Base-by-base conservation (phyloP, 2,888 invertebrate species). In the Ceraclea dissimilis region DNA sequence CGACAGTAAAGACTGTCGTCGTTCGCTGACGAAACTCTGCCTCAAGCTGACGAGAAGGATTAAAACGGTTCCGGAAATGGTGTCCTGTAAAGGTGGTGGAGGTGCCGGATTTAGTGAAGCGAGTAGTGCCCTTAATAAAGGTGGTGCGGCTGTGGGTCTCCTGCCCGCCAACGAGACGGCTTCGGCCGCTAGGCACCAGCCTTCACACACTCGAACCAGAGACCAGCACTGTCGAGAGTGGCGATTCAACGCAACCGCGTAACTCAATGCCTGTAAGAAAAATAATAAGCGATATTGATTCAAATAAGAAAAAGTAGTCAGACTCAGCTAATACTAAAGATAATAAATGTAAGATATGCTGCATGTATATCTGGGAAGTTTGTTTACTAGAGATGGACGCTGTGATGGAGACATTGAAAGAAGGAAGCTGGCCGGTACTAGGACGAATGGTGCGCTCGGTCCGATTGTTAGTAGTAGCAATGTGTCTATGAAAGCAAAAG, bases 141-240 rank as follows among this genome's bases (percentile, higher is more conserved):
- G 74, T 66, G 73, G 71, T 65, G 71, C 69, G 61, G 76, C 72
- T 63, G 67, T 53, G 66, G 57, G 74, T 71, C 56, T 71, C 67
- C 70, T 70, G 31, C 59, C 67, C 47, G 66, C 71, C 0, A 73
- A 74, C 60, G 74, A 71, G 68, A 73, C 73, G 49, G 75, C 75
- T 58, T 68, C 73, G 2, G 59, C 58, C 11, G 54, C 57, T 13
- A 51, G 22, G 46, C 61, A 46, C 61, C 61, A 67, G 0, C 72
- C 75, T 58, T 68, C 69, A 1, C 58, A 56, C 19, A 71, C 65
- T 63, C 64, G 55, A 11, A 56, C 48, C 39, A 54, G 54, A 4
- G 59, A 55, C 6, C 56, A 54, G 43, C 58, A 58, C 2, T 49
- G 33, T 11, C 49, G 49, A 21, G 46, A 46, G 53, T 60, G 56